Conservation (phyloP, 64 coral and sea anemone genomes). For the Actinia equina region DNA sequence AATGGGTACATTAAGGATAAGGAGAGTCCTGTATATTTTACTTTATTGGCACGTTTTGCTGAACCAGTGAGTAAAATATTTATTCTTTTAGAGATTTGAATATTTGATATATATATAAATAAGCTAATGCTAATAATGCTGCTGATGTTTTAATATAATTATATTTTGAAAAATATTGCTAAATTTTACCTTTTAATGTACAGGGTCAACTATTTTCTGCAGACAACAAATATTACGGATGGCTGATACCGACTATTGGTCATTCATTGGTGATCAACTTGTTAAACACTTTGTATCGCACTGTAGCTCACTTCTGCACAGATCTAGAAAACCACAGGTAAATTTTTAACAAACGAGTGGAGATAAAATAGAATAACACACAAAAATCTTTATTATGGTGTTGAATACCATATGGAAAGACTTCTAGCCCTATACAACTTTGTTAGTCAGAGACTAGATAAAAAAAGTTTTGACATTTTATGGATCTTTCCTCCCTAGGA, state of each 20-base stretch:
- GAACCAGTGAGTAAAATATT: slow-evolving; percentile 64
- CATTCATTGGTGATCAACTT: slow-evolving; percentile 93
- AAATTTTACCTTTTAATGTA: background rate
- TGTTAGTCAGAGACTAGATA: background rate
- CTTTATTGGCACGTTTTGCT: slow-evolving; percentile 80
- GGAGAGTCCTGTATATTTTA: slow-evolving; percentile 88
- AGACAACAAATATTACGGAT: slow-evolving; percentile 92
- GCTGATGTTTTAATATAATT: too few relatives aligned
- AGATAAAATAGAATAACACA: background rate
- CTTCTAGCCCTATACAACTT: too few relatives aligned
- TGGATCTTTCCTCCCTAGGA: slow-evolving; percentile 32
- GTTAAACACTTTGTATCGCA: slow-evolving; percentile 87
- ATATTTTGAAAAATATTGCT: background rate
- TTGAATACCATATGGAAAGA: too few relatives aligned
- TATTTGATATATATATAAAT: too few relatives aligned
- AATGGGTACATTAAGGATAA: slow-evolving; percentile 99
- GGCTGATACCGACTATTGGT: slow-evolving; percentile 87
- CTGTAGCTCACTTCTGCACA: slow-evolving; percentile 88
- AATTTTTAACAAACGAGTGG: slow-evolving; percentile 66
- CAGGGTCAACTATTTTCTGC: slow-evolving; percentile 97
- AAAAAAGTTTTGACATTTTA: background rate
- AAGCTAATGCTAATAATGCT: too few relatives aligned
- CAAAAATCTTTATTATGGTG: too few relatives aligned
- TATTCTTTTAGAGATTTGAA: too few relatives aligned
- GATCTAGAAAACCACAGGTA: slow-evolving; percentile 99